These are phyloP conservation scores for Drosophila ogumai DNA, from an alignment of 1,140 invertebrate genomes.

Conservation along the genomic window DNA sequence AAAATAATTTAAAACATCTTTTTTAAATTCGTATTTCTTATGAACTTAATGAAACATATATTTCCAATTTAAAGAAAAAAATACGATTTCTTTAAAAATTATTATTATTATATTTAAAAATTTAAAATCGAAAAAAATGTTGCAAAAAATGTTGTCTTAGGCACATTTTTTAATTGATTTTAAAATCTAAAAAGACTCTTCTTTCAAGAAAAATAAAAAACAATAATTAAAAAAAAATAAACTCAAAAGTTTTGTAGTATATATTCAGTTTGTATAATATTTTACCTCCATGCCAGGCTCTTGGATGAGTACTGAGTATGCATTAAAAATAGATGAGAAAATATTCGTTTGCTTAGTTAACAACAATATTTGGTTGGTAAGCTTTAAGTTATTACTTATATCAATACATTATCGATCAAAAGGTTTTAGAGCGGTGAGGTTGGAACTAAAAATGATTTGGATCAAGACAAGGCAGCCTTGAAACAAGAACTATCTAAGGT, in stretches of 20 bases:
- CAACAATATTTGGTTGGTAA: slow-evolving; percentile 2
- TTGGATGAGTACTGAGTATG: slow-evolving; percentile 82
- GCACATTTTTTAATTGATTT: no score
- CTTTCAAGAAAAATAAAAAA: neutral
- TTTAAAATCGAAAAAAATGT: no score
- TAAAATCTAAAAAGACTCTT: no score
- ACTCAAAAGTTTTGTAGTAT: neutral
- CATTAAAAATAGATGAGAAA: slow-evolving; percentile 73
- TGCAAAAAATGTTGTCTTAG: no score
- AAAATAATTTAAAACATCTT: neutral
- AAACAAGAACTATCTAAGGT: slow-evolving; percentile 39
- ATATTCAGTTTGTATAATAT: neutral
- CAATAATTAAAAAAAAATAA: neutral
- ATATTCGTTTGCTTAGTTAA: slow-evolving; percentile 48
- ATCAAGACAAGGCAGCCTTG: slow-evolving; percentile 44
- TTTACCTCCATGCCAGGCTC: slow-evolving; percentile 84
- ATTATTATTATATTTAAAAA: no score
- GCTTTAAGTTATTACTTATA: slow-evolving; percentile 13
- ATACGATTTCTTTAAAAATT: neutral
- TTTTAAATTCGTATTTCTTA: neutral
- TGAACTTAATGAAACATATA: neutral
- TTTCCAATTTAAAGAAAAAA: no score
- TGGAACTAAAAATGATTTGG: slow-evolving; percentile 20
- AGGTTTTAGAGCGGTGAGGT: slow-evolving; percentile 42
- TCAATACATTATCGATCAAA: slow-evolving; percentile 38